Percentiles rank a stretch among this genome's conserved stretches.
These are phyloP conservation scores for Nyleta sp. DNA, from an alignment of 2,888 invertebrate genomes.

Conservation along the genomic window DNA sequence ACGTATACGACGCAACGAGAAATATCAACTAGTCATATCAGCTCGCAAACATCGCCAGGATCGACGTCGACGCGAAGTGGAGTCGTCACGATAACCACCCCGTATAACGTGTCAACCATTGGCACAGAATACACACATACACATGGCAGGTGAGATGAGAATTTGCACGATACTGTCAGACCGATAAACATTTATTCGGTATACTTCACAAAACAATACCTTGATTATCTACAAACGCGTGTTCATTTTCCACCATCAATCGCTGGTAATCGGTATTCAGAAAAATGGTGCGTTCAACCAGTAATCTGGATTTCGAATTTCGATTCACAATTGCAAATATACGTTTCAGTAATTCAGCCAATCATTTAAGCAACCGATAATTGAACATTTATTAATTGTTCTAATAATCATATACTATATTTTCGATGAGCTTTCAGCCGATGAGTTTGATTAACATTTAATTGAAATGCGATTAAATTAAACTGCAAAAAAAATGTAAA, in stretches of 20 bases:
- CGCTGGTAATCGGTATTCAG: conserved; percentile 18
- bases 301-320: too few relatives aligned
- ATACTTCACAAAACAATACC: conserved; percentile 44
- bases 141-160: conserved; percentile 74
- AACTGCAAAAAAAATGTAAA: too few relatives aligned
- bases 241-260: conserved; percentile 44
- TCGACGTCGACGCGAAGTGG: conserved; percentile 74
- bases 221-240: conserved; percentile 41
- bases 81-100: conserved; percentile 75
- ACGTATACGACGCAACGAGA: conserved; percentile 78
- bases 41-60: conserved; percentile 72
- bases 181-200: conserved; percentile 49
- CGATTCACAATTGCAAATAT: too few relatives aligned
- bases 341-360: too few relatives aligned
- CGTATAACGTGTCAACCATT: conserved; percentile 75
- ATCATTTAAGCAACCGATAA: too few relatives aligned
- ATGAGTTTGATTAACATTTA: too few relatives aligned
- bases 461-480: too few relatives aligned
- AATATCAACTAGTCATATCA: conserved; percentile 76
- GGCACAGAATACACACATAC: conserved; percentile 73
- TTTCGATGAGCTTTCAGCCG: too few relatives aligned
- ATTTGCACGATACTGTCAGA: conserved; percentile 39
- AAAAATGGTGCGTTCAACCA: conserved; percentile 23
- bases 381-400: too few relatives aligned
- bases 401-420: too few relatives aligned